Base-by-base conservation (phyloP, 2,797 vertebrate genomes). In the Poecilia gillii region DNA sequence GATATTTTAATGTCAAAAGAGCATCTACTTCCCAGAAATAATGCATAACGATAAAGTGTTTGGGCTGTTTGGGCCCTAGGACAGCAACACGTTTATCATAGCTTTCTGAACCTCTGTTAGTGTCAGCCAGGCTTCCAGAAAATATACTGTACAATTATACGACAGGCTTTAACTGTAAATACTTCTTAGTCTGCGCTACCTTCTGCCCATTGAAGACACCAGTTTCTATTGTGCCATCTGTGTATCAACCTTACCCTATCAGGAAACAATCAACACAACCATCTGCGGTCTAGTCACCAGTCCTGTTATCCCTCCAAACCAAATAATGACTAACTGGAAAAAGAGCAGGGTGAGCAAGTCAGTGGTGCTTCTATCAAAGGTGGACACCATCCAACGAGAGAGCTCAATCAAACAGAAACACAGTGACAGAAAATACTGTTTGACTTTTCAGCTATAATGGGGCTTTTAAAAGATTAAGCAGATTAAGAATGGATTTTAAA, bases 281-380 rank as follows among this genome's bases (percentile, higher is more conserved):
- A 95, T 96, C 94, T 95, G 94, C 86, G 90, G 93, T 92, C 91
- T 92, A 84, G 86, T 92, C 93, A 89, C 90, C 88, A 90, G 90
- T 90, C 87, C 91, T 88, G 88, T 84, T 83, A 88, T 90, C 81
- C 84, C 90, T 93, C 94, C 93, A 94, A 94, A 92, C 88, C 90
- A 92, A 94, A 94, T 92, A 94, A 90, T 91, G 90, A 89, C 89
- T 93, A 91, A 93, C 89, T 85, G 89, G 89, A 62, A 45, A 12
- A 90, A 85, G 84, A 85, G 85, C 85, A 87, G 91, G 91, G 91
- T 89, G 89, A 91, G 81, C 73, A 89, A 91, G 90, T 93, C 91
- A 90, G 79, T 87, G 86, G 84, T 84, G 89, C 64, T 57, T 84
- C 81, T 80, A 88, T 90, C 82, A 83, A 80, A 68, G 81, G 80